phyloP scores from a whole-genome alignment of 2,113 vertebrate genomes.

The Cebidichthys violaceus region DNA sequence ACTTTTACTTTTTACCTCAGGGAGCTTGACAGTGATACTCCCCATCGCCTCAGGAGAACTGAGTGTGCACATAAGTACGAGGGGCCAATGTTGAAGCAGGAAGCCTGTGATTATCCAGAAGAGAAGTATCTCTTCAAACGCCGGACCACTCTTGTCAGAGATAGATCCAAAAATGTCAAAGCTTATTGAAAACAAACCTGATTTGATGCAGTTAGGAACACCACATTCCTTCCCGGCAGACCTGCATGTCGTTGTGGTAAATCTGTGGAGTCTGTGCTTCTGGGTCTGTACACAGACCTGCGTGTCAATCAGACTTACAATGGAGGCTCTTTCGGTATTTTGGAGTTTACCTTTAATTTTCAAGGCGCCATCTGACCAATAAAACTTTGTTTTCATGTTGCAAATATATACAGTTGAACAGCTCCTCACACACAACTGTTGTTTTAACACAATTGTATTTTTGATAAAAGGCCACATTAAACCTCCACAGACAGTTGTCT shows the following conservation, averaged over 20 bases:
- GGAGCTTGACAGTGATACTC: neutral
- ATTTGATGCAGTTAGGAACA: neutral
- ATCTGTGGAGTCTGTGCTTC: constrained; percentile 9
- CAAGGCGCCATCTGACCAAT: constrained; percentile 47
- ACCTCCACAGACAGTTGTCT: constrained; percentile 30
- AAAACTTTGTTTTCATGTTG: constrained; percentile 23
- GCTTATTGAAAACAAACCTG: neutral
- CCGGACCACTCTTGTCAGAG: neutral
- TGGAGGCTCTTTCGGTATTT: neutral
- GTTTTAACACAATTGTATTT: constrained; percentile 40
- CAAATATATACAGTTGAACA: constrained; percentile 43
- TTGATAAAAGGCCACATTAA: constrained; percentile 30
- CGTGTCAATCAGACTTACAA: constrained; percentile 44
- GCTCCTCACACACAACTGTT: constrained; percentile 36
- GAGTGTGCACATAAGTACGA: neutral
- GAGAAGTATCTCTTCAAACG: constrained; percentile 8
- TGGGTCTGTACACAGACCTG: constrained; percentile 20
- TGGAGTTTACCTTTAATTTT: constrained; percentile 60
- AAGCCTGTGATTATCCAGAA: neutral
- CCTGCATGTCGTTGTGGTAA: neutral
- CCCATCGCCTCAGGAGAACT: neutral
- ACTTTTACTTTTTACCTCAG: neutral
- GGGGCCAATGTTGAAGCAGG: neutral
- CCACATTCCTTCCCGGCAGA: neutral
- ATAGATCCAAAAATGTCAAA: neutral